Percentiles rank a stretch among this genome's conserved stretches.
These are phyloP conservation scores for Psettodes erumei DNA, from an alignment of 2,113 vertebrate genomes.

Conservation along the genomic window DNA sequence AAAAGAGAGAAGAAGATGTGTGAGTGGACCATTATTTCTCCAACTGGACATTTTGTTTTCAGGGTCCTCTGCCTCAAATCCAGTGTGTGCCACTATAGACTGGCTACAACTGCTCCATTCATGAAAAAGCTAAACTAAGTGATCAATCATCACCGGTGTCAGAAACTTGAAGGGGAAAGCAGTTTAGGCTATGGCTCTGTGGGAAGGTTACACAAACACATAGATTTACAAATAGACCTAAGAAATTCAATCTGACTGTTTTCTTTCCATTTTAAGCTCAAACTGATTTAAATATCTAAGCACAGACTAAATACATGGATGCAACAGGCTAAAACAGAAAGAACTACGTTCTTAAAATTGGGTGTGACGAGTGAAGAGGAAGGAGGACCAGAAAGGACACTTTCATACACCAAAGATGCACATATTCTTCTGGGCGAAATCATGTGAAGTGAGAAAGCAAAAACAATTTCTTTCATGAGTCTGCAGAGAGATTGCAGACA, in stretches of 20 bases:
- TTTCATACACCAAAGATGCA: constrained; percentile 6
- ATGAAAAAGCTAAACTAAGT: constrained; percentile 16
- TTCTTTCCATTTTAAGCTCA: background rate
- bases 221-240: background rate
- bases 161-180: background rate
- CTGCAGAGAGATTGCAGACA: constrained; percentile 48
- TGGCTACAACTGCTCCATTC: background rate
- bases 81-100: background rate
- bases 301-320: background rate
- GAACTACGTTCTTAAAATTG: background rate
- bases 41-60: constrained; percentile 18
- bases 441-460: constrained; percentile 21
- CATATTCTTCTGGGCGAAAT: constrained; percentile 42
- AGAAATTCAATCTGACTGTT: background rate
- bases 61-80: background rate
- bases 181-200: no score
- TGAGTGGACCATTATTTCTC: constrained; percentile 10
- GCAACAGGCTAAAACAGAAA: background rate
- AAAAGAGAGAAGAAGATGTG: background rate
- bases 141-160: background rate
- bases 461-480: constrained; percentile 44
- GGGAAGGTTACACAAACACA: background rate
- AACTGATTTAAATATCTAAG: background rate
- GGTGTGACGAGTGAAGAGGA: background rate
- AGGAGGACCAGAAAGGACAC: constrained; percentile 10